Base-by-base conservation (phyloP, 2,888 invertebrate genomes). In the Ormyrus nitidulus region DNA sequence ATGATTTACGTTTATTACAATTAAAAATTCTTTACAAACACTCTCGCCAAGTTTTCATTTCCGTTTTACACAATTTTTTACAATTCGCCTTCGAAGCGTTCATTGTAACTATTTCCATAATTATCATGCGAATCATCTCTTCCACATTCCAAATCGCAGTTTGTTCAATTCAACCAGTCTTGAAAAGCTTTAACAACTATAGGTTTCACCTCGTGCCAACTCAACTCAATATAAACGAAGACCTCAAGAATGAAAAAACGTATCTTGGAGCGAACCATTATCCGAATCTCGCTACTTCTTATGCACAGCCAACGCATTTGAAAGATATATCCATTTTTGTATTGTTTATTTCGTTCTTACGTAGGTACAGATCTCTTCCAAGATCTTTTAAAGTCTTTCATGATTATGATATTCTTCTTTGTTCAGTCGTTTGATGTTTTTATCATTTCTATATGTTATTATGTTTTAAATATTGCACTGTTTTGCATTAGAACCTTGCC, bases 401-500 rank as follows among this genome's bases (percentile, higher is more conserved):
- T 58, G 70, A 77, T 48, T 54, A 72, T 64, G 51, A 72, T 73
- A 53, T 48, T 66, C 61, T 77, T 54, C 71, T 69, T 65, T 58
- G 48, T 75, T 79, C 79, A 82, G 79, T 79, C 81, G 49, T 79
- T 74, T 72, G 69, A 70, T 79, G 48, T 79, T 49, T 66, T 73
- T 61, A 75, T 59, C 53, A 54, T 10, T 65, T 73, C 11, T 73
- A 19, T 69, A 56, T 64, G 11, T 51, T 13, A 49, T 62, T 68
- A 13, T 56, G 7, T 74, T 80, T 89, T 88, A 89, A 86, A 90
- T 89, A 85, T 90, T 90, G 86, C 89, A 90, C 84, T 89, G 88
- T 84, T 90, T 90, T 72, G 87, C 78, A 74, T 86, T 90, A 69
- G 86, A 86, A 84, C 93, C 93, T 91, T 92, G 92, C 84, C 92